These are phyloP conservation scores for Trypoxylus dichotomus DNA, from an alignment of 1,140 invertebrate genomes.

Conservation along the genomic window DNA sequence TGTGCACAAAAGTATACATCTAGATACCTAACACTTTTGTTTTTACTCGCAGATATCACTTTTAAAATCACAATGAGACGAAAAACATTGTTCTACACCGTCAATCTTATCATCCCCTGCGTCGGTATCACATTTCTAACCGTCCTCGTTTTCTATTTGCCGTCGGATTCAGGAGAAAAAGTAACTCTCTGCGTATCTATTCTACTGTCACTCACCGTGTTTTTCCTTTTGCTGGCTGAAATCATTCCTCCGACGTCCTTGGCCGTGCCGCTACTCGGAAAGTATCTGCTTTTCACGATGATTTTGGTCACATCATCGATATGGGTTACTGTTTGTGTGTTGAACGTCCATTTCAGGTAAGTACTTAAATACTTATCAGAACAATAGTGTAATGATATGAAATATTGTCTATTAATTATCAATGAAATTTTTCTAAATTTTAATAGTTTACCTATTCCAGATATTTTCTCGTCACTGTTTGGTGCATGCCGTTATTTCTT, in stretches of 20 bases:
- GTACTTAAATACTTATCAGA: no score
- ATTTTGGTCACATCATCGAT: constrained; percentile 96
- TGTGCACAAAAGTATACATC: no score
- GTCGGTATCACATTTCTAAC: constrained; percentile 92
- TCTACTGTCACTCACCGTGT: constrained; percentile 96
- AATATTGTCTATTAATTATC: no score
- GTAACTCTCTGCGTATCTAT: constrained; percentile 96
- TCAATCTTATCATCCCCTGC: constrained; percentile 88
- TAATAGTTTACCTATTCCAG: no score
- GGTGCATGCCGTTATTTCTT: no score
- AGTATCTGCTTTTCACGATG: constrained; percentile 97
- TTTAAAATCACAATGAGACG: constrained; percentile 94
- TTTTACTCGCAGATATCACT: constrained; percentile 77
- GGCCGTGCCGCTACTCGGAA: constrained; percentile 95
- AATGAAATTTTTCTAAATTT: no score
- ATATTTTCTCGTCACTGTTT: no score
- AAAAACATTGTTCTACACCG: constrained; percentile 90
- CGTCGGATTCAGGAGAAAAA: constrained; percentile 95
- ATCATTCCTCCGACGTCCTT: constrained; percentile 97
- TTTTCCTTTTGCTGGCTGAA: constrained; percentile 95
- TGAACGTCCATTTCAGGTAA: constrained; percentile 98
- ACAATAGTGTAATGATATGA: no score
- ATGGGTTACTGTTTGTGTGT: constrained; percentile 93
- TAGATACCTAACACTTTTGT: not conserved
- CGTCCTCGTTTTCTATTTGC: constrained; percentile 93